These are phyloP conservation scores for Alectoris magna DNA, from an alignment of 2,797 vertebrate species.

Conservation along the genomic window DNA sequence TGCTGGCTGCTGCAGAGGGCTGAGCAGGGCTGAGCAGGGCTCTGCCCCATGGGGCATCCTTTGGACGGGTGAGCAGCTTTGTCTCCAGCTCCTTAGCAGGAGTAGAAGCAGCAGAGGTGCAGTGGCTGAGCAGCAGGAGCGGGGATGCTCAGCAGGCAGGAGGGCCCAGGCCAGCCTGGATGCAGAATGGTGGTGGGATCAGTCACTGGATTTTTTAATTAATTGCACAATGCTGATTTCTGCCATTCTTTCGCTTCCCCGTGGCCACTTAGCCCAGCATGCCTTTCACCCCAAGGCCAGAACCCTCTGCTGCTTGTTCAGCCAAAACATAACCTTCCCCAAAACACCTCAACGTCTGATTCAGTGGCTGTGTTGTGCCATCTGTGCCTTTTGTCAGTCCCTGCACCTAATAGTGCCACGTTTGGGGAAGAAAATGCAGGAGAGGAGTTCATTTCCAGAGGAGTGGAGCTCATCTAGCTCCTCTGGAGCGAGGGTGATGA, in stretches of 20 bases:
- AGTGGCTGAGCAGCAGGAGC: not conserved
- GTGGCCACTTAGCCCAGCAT: not conserved
- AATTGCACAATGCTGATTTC: conserved; percentile 14
- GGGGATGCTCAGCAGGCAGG: not conserved
- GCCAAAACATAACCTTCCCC: conserved; percentile 15
- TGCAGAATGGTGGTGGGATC: not conserved
- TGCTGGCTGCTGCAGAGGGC: not conserved
- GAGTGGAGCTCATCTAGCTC: not conserved
- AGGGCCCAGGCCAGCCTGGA: accelerated
- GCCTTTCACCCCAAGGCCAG: not conserved
- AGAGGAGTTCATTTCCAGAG: not conserved
- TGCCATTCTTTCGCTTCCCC: conserved; percentile 8
- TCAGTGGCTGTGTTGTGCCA: not conserved
- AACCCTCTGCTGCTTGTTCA: conserved; percentile 18
- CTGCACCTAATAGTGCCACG: not conserved
- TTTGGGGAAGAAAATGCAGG: not conserved
- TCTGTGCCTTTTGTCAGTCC: conserved; percentile 36
- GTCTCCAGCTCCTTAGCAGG: not conserved
- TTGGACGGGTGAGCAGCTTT: not conserved
- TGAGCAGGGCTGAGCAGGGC: not conserved
- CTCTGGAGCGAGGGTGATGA: not conserved
- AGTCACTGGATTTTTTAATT: conserved; percentile 11
- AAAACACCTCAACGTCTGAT: not conserved
- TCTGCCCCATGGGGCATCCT: not conserved
- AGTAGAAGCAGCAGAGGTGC: not conserved